These are phyloP conservation scores for Polypedilum vanderplanki DNA, from an alignment of 1,140 invertebrate genomes.

Conservation along the genomic window DNA sequence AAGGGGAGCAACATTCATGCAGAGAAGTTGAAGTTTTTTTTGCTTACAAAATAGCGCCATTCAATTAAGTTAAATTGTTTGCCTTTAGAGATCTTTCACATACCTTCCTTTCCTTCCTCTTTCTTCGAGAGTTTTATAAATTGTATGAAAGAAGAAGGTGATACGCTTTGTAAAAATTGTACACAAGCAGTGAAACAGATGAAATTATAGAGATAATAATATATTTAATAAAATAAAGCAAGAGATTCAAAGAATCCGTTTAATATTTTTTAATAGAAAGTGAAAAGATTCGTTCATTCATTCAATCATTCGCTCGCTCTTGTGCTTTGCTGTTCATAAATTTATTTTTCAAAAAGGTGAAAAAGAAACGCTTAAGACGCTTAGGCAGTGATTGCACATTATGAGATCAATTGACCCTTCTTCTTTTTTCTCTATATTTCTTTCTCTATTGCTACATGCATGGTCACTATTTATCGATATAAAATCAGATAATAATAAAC, in stretches of 20 bases:
- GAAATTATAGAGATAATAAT: conserved; percentile 7
- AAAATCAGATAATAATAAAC: conserved; percentile 8
- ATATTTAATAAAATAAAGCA: not conserved
- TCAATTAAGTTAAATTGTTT: not conserved
- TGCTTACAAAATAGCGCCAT: not conserved
- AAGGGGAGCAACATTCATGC: too few relatives aligned
- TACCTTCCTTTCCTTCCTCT: not conserved
- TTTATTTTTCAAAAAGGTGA: not conserved
- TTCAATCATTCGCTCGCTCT: not conserved
- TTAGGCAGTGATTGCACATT: conserved; percentile 1
- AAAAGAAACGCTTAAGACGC: not conserved
- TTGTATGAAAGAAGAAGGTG: not conserved
- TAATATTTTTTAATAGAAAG: conserved; percentile 14
- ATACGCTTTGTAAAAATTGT: conserved; percentile 10
- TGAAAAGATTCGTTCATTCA: not conserved
- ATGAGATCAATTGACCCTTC: conserved; percentile 4
- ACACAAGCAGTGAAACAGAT: not conserved
- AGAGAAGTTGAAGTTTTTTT: too few relatives aligned
- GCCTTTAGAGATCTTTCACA: not conserved
- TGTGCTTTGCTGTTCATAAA: not conserved
- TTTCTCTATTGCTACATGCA: too few relatives aligned
- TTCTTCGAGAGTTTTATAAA: not conserved
- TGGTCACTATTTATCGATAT: not conserved
- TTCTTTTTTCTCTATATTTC: too few relatives aligned
- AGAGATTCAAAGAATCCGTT: conserved; percentile 8